A percentile compares a stretch with the other conserved stretches of the same genome.
Conservation (phyloP, 2,888 invertebrate genomes). For the Xylota segnis region DNA sequence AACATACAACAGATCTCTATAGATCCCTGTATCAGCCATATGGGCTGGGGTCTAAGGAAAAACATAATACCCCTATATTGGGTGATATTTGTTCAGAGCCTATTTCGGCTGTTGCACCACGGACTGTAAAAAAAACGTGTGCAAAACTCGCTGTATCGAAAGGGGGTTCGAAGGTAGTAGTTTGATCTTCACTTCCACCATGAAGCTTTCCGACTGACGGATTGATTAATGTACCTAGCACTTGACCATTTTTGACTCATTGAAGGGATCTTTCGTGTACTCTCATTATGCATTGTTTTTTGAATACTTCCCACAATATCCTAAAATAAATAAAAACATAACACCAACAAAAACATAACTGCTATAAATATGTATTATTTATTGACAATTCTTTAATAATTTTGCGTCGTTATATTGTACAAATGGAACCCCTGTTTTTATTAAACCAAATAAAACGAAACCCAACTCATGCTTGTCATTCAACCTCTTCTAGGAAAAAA, state of each 20-base stretch:
- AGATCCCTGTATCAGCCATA: no score
- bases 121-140: no score
- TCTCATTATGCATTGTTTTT: no score
- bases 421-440: slow-evolving; percentile 31
- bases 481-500: slow-evolving; percentile 42
- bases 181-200: no score
- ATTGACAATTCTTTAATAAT: slow-evolving; percentile 70
- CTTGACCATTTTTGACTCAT: background rate
- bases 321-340: slow-evolving; percentile 1
- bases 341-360: slow-evolving; percentile 20
- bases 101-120: no score
- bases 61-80: no score
- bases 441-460: slow-evolving; percentile 34
- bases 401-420: slow-evolving; percentile 62
- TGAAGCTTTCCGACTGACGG: no score
- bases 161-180: no score
- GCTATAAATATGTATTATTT: slow-evolving; percentile 45
- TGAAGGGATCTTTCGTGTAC: background rate
- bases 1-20: no score
- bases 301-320: background rate
- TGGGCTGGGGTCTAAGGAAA: no score
- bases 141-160: no score
- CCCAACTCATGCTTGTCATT: slow-evolving; percentile 56
- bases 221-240: background rate
- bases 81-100: no score